These are phyloP conservation scores for Gryon sp. DNA, from an alignment of 1,140 invertebrate genomes.

Conservation along the genomic window DNA sequence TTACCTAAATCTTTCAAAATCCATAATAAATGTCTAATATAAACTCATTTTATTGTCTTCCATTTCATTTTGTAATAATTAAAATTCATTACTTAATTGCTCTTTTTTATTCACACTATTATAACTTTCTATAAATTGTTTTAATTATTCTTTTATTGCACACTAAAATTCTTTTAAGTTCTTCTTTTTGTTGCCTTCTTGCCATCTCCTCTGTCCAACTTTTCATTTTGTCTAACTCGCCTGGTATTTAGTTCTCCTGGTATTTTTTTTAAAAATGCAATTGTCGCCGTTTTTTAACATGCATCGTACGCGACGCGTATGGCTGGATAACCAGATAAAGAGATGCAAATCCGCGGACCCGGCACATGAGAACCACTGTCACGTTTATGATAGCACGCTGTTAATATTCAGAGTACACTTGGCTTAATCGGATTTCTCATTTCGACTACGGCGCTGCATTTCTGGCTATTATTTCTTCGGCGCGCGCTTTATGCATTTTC, in stretches of 20 bases:
- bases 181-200: too few relatives aligned
- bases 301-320: constrained; percentile 16
- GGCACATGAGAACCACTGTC: constrained; percentile 54
- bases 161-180: too few relatives aligned
- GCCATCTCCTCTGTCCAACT: too few relatives aligned
- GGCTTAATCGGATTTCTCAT: constrained; percentile 63
- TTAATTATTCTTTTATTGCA: too few relatives aligned
- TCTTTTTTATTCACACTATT: too few relatives aligned
- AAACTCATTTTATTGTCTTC: too few relatives aligned
- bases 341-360: constrained; percentile 49
- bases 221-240: constrained; percentile 1
- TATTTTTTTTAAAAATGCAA: neutral
- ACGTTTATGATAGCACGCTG: constrained; percentile 59
- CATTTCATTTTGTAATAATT: too few relatives aligned
- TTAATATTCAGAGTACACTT: constrained; percentile 63
- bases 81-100: too few relatives aligned
- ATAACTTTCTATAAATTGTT: too few relatives aligned
- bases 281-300: constrained; percentile 19
- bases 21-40: too few relatives aligned
- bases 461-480: constrained; percentile 57
- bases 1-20: too few relatives aligned
- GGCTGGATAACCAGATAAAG: constrained; percentile 37
- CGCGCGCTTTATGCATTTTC: constrained; percentile 54
- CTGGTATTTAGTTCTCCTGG: too few relatives aligned
- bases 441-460: constrained; percentile 54